Evolutionary conservation across 1,140 invertebrate species (phyloP), one percentile per base, ranked within the genome.

Genomic region (Sycobia sp.): DNA sequence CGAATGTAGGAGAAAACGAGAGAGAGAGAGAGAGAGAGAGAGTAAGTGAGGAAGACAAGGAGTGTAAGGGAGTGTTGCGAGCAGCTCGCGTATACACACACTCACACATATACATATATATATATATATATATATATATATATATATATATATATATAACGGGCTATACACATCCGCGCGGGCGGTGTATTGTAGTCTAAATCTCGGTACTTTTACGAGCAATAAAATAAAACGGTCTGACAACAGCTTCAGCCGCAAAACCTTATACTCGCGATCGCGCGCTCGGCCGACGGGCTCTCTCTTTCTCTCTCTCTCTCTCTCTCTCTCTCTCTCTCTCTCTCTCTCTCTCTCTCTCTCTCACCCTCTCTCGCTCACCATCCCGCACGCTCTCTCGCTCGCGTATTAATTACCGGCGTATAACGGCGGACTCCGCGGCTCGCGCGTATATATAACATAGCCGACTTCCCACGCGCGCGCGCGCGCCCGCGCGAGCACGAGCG

Each of bases 151-250:
- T n/a, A n/a, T n/a, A 71, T 62, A 69, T 69, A 68, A 58, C 65
- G 54, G 70, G 67, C 72, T 69, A 77, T 78, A 78, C 73, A 11
- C 46, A 75, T 76, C 74, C n/a, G n/a, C n/a, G 78, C 72, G 73
- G 70, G n/a, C n/a, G n/a, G 71, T 73, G 73, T 76, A 78, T 76
- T 79, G 74, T 75, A 77, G 76, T 80, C 76, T 80, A 78, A 79
- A 81, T 79, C 77, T 80, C 73, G 72, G 78, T 79, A 77, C 76
- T 77, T 81, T 81, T 80, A 81, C 79, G 74, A 77, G 74, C 76
- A 80, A 75, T 80, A 80, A 81, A 80, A 78, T 80, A 80, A 81
- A 80, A 80, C 75, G 79, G 72, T 78, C 77, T 73, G 54, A 65
- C 62, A 65, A 65, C 63, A 60, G 62, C 62, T 58, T 59, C 62